These are phyloP conservation scores for Isurus oxyrinchus DNA, from an alignment of 2,113 vertebrate species.

Conservation along the genomic window DNA sequence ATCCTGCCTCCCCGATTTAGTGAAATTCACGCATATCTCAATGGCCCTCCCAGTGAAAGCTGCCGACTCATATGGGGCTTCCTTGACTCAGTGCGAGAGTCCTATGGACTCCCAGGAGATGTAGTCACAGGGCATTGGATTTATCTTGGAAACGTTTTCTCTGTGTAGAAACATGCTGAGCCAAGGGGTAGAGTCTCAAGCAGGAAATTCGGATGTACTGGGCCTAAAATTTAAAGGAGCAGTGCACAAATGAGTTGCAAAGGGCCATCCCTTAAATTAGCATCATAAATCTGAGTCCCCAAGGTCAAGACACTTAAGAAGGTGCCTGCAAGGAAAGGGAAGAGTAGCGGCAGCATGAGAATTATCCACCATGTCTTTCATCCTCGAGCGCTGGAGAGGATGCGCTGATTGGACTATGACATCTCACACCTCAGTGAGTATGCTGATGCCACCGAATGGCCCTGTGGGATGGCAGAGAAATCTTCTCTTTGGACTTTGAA, in stretches of 20 bases:
- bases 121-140: neutral
- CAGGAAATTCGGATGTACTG: neutral
- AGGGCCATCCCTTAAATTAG: neutral
- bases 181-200: no score
- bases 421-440: neutral
- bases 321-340: neutral
- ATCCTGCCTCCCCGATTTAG: no score
- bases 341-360: neutral
- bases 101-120: neutral
- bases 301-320: neutral
- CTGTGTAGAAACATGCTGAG: no score
- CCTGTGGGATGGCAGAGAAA: neutral
- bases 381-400: neutral
- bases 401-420: neutral
- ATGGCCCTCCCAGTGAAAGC: neutral
- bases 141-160: no score
- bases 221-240: neutral
- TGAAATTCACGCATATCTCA: neutral
- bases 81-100: no score
- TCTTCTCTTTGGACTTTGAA: neutral
- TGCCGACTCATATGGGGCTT: neutral
- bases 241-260: neutral
- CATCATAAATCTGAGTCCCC: neutral
- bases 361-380: neutral
- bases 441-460: no score